Base-by-base conservation (phyloP, 2,797 vertebrate species). In the Eidolon dupreanum region DNA sequence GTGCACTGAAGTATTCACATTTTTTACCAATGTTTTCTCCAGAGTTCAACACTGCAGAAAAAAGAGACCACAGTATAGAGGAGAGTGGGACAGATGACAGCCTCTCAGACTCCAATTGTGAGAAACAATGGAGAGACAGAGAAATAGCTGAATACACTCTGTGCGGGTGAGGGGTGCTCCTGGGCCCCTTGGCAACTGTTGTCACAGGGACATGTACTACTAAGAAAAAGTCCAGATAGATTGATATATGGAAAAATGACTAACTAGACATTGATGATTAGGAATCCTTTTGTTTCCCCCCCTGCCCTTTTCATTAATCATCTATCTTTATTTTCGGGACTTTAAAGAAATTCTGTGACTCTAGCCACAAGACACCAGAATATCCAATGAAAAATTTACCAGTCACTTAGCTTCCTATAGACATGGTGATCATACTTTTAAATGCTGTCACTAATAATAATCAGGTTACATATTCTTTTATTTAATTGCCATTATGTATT, bases 11-110 rank as follows among this genome's bases (percentile, higher is more conserved):
- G 68, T 85, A 61, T 90, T 98, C 68, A 0, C 94, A 85, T 96
- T 97, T 95, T 97, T 95, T 71, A 92, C 92, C 65, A 17, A 0
- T 65, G 66, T 86, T 93, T 92, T 95, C 96, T 97, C 55, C 96
- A 86, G 92, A 78, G 91, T 66, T 92, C 77, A 92, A 43, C 33
- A 5, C n/a, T 88, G 93, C 51, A 92, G 95, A 95, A 97, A 95
- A 97, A 97, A 96, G 66, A 87, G 90, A 93, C 90, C 66, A 71
- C 26, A 94, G 78, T 91, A 11, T 3, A 0, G 68, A 94, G 88
- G 36, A 87, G 91, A 88, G 83, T 61, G 17, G 88, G 93, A 84
- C 71, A 97, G 87, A 83, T 90, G 89, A 71, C 93, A 43, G 24
- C 57, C 28, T 90, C 77, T 88, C 31, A 33, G 53, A 15, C 65